Conservation (phyloP, 2,888 invertebrate species). For the Pseudeuparius sepicola region DNA sequence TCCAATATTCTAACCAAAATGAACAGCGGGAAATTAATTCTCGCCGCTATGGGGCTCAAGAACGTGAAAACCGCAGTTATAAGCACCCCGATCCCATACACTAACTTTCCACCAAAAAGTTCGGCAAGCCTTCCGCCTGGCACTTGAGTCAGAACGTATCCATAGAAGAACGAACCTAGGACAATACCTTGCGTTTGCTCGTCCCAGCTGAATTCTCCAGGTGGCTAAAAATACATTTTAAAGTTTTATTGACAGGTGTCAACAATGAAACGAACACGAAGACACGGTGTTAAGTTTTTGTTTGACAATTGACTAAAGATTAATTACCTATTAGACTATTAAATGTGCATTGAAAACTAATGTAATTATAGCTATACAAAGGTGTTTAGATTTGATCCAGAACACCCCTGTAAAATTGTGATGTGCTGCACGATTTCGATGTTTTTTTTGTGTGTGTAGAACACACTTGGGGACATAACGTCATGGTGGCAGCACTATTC, state of each 20-base stretch:
- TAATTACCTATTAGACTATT: no score
- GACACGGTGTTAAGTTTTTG: constrained; percentile 1
- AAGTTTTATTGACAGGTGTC: no score
- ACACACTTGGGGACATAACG: no score
- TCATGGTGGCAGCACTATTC: no score
- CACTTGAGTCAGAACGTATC: constrained; percentile 72
- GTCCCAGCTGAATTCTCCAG: constrained; percentile 70
- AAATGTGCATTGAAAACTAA: no score
- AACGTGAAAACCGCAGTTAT: constrained; percentile 75
- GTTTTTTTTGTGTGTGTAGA: no score
- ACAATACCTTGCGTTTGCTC: constrained; percentile 70
- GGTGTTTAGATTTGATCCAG: no score
- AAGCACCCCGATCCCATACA: constrained; percentile 74
- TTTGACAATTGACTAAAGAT: constrained; percentile 2
- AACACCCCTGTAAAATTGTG: no score
- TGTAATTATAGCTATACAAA: no score
- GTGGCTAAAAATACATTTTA: constrained; percentile 45
- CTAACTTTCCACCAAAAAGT: constrained; percentile 75
- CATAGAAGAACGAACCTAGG: constrained; percentile 74
- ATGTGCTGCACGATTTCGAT: no score
- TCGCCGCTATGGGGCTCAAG: constrained; percentile 73
- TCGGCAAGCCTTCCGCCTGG: constrained; percentile 82
- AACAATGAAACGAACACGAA: constrained; percentile 10
- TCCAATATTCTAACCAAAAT: constrained; percentile 67
- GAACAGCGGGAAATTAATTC: constrained; percentile 54